Base-by-base conservation (phyloP, 2,888 invertebrate genomes). In the Eupithecia abbreviata region DNA sequence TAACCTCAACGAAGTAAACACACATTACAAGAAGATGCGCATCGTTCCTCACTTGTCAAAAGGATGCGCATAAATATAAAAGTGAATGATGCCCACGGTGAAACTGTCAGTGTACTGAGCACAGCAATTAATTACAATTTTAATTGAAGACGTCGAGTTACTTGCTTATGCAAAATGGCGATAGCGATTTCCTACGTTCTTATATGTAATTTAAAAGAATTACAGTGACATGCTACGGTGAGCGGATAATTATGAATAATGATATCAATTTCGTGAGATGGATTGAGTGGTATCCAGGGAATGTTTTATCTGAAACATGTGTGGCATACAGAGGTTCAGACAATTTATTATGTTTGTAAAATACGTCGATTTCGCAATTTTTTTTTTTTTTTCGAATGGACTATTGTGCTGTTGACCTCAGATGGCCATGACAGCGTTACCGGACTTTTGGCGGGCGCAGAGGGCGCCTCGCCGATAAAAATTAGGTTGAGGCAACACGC, bases 81-180 rank as follows among this genome's bases (percentile, higher is more conserved):
- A 92, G 90, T 93, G 92, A 93, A 90, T 91, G 91, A 94, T 93
- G 91, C 86, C 88, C 89, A 79, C 89, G 86, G 88, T 88, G 88
- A 88, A 86, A 86, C 90, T 90, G 93, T 91, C 93, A 91, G 91
- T 87, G 86, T 87, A 88, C 86, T 82, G 88, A 88, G 87, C 88
- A 86, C 84, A 90, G 91, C 91, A 92, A 94, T 94, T 93, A 93
- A 94, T 94, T 92, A 92, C 88, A 89, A 90, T 91, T 93, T 93
- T 94, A 92, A 93, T 92, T 92, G 90, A 90, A 90, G 86, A 87
- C 87, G 90, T 88, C 88, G 85, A 90, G 86, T 86, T 85, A 85
- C 86, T 89, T 88, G 88, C 84, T 88, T 88, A 88, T 88, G 88
- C 89, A 85, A 88, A 91, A 88, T 87, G 85, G 85, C 86, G 82